Conservation (phyloP, 2,797 vertebrate genomes). For the Silurus lanzhouensis region DNA sequence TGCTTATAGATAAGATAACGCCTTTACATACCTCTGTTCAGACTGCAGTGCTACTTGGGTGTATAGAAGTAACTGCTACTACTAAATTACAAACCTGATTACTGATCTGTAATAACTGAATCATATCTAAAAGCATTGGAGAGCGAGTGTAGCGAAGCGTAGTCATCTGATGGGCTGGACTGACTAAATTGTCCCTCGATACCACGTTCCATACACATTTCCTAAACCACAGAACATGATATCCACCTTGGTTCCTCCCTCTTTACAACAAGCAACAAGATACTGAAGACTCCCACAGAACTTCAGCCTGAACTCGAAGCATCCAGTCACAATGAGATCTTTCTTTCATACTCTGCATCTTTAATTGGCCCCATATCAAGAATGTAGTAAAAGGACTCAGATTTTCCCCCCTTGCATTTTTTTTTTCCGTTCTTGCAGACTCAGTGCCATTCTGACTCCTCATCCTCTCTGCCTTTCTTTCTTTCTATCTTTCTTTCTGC, state of each 20-base stretch:
- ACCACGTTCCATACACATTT: constrained; percentile 57
- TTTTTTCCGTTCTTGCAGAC: constrained; percentile 43
- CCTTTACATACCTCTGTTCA: neutral
- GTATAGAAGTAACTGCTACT: neutral
- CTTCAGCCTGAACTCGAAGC: constrained; percentile 37
- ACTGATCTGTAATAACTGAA: constrained; percentile 19
- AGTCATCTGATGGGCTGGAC: constrained; percentile 34
- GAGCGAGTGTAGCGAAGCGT: constrained; percentile 10
- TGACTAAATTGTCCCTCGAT: constrained; percentile 43
- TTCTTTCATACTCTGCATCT: constrained; percentile 50
- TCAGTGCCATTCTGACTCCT: constrained; percentile 63
- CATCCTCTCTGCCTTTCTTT: constrained; percentile 33
- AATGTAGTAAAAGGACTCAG: constrained; percentile 56
- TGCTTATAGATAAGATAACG: neutral
- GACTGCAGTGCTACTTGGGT: neutral
- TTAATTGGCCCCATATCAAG: constrained; percentile 57
- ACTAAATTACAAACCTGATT: constrained; percentile 26
- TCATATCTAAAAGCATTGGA: constrained; percentile 25
- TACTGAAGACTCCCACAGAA: constrained; percentile 45
- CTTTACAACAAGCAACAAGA: constrained; percentile 46
- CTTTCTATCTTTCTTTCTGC: neutral
- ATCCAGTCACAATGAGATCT: constrained; percentile 49
- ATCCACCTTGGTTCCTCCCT: constrained; percentile 47
- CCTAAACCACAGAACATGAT: constrained; percentile 51
- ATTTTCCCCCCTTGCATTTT: constrained; percentile 49